A percentile compares a stretch with the other conserved stretches of the same genome.
These are phyloP conservation scores for Endotricha flammealis DNA, from an alignment of 2,888 invertebrate species.

Conservation along the genomic window DNA sequence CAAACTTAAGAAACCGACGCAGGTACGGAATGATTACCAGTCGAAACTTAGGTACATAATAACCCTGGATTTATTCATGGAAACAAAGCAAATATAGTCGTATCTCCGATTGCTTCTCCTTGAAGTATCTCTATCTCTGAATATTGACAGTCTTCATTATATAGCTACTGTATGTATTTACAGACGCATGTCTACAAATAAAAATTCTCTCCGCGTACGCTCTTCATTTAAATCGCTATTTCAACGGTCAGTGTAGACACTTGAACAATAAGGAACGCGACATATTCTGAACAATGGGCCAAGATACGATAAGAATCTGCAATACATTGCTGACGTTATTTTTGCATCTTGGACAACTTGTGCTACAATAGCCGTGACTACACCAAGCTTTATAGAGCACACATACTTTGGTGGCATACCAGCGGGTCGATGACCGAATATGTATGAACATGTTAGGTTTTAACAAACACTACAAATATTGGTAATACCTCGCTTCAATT, in stretches of 20 bases:
- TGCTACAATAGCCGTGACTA: constrained; percentile 43
- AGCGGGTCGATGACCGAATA: constrained; percentile 43
- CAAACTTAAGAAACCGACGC: no score
- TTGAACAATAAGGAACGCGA: constrained; percentile 67
- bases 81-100: constrained; percentile 4
- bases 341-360: constrained; percentile 37
- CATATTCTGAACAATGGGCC: constrained; percentile 74
- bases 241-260: constrained; percentile 46
- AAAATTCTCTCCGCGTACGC: constrained; percentile 54
- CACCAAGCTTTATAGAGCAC: constrained; percentile 22
- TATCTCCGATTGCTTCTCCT: constrained; percentile 10
- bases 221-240: constrained; percentile 61
- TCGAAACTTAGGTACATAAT: not conserved
- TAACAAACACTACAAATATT: constrained; percentile 4
- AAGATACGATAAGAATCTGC: constrained; percentile 69
- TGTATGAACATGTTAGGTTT: constrained; percentile 7
- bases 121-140: constrained; percentile 9
- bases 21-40: not conserved
- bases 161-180: constrained; percentile 9
- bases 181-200: constrained; percentile 24
- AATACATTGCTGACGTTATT: constrained; percentile 61
- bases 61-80: not conserved
- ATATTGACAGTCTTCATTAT: constrained; percentile 10
- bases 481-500: constrained; percentile 6
- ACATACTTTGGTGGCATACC: constrained; percentile 38